Conservation (phyloP, 2,888 invertebrate genomes). For the Melanargia galathea region DNA sequence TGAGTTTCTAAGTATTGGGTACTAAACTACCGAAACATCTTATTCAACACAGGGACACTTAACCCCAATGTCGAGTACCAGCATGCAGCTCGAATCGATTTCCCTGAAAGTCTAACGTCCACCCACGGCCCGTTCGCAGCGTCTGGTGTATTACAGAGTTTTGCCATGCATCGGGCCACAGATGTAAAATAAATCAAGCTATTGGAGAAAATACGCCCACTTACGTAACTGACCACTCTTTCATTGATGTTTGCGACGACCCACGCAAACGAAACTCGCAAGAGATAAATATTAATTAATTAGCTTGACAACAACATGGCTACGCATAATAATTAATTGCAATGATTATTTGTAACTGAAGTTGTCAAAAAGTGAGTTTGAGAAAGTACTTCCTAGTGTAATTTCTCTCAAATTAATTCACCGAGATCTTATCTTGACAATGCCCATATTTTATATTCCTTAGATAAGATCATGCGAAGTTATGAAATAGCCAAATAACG, state of each 20-base stretch:
- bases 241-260: constrained; percentile 31
- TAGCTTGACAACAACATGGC: constrained; percentile 23
- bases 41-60: constrained; percentile 67
- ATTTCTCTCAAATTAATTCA: not conserved
- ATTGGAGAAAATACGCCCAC: constrained; percentile 43
- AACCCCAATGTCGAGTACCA: constrained; percentile 68
- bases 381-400: not conserved
- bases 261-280: constrained; percentile 27
- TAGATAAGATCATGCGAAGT: no score
- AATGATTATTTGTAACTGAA: constrained; percentile 8
- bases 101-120: constrained; percentile 66
- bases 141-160: constrained; percentile 42
- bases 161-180: constrained; percentile 49
- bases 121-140: constrained; percentile 56
- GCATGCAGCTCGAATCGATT: constrained; percentile 66
- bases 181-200: constrained; percentile 51
- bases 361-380: constrained; percentile 4
- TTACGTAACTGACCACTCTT: constrained; percentile 34
- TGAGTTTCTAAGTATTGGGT: constrained; percentile 2
- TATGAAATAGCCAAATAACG: not conserved
- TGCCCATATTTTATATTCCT: not conserved
- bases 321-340: constrained; percentile 24
- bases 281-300: constrained; percentile 17
- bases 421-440: constrained; percentile 4
- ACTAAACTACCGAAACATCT: constrained; percentile 44